Percentiles rank a stretch among this genome's conserved stretches.
phyloP scores from a whole-genome alignment of 1,140 invertebrate species.

The Meteorus sp. region DNA sequence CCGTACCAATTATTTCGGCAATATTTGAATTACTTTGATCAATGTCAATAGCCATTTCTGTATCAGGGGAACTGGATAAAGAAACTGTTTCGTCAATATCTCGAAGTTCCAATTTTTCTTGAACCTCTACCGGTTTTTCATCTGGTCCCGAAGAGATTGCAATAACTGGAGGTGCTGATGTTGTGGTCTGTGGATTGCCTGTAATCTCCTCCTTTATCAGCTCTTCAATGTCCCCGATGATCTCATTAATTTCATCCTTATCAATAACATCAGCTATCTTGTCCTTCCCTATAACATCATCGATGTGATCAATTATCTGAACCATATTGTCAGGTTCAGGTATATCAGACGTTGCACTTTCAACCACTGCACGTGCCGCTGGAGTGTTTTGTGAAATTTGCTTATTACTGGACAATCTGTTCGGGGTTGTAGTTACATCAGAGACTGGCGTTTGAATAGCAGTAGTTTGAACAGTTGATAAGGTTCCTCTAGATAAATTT shows the following conservation, averaged over 20 bases:
- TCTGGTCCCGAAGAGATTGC: conserved; percentile 35
- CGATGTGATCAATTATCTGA: conserved; percentile 54
- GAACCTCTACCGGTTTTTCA: conserved; percentile 26
- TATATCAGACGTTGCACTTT: conserved; percentile 16
- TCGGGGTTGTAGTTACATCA: conserved; percentile 4
- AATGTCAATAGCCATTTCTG: conserved; percentile 52
- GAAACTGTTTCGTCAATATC: conserved; percentile 40
- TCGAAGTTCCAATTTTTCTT: conserved; percentile 33
- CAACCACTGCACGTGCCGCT: background rate
- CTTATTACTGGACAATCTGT: background rate
- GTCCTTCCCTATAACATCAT: conserved; percentile 54
- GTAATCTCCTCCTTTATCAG: conserved; percentile 57
- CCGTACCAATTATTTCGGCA: conserved; percentile 54
- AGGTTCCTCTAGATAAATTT: conserved; percentile 39
- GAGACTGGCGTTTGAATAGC: conserved; percentile 7
- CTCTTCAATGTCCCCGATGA: conserved; percentile 57
- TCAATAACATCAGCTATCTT: conserved; percentile 52
- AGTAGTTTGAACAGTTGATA: conserved; percentile 38
- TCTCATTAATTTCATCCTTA: conserved; percentile 58
- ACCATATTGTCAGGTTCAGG: conserved; percentile 40
- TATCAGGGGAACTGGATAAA: conserved; percentile 43
- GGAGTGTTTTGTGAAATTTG: background rate
- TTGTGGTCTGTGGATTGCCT: conserved; percentile 42
- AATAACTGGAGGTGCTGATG: conserved; percentile 23
- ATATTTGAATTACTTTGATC: conserved; percentile 54